phyloP scores from a whole-genome alignment of 2,888 invertebrate genomes.

The Cylloceria caligata region DNA sequence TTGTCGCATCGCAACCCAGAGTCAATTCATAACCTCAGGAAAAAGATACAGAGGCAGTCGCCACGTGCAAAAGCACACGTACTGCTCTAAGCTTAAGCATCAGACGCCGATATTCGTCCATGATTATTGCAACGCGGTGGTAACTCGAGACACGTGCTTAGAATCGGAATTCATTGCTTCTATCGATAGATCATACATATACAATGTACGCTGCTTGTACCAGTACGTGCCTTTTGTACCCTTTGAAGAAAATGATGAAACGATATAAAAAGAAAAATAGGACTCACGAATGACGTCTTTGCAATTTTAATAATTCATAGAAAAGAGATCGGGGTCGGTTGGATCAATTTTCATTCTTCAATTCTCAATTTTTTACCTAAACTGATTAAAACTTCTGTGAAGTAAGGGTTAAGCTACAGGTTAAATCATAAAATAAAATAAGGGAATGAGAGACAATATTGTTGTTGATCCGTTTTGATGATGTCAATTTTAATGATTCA shows the following conservation, averaged over 20 bases:
- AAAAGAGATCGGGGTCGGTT: background rate
- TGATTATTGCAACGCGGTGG: conserved; percentile 57
- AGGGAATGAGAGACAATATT: no score
- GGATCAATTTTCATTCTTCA: background rate
- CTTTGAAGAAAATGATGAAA: conserved; percentile 9
- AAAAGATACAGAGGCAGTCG: conserved; percentile 6
- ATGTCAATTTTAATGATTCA: no score
- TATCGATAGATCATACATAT: conserved; percentile 37
- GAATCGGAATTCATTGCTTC: conserved; percentile 51
- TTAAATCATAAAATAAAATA: no score
- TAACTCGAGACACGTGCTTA: conserved; percentile 44
- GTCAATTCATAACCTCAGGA: background rate
- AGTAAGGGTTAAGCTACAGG: no score
- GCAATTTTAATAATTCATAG: conserved; percentile 43
- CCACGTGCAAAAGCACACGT: conserved; percentile 16
- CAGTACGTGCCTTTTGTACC: conserved; percentile 23
- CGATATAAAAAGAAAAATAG: conserved; percentile 18
- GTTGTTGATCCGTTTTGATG: no score
- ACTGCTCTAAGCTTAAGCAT: background rate
- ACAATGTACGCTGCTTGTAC: background rate
- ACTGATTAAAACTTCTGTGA: no score
- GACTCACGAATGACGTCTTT: background rate
- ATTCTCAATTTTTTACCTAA: no score
- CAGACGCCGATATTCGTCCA: conserved; percentile 39
- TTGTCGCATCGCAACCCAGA: background rate